phyloP scores from a whole-genome alignment of 2,113 vertebrate genomes.

The Capricornis sumatraensis region DNA sequence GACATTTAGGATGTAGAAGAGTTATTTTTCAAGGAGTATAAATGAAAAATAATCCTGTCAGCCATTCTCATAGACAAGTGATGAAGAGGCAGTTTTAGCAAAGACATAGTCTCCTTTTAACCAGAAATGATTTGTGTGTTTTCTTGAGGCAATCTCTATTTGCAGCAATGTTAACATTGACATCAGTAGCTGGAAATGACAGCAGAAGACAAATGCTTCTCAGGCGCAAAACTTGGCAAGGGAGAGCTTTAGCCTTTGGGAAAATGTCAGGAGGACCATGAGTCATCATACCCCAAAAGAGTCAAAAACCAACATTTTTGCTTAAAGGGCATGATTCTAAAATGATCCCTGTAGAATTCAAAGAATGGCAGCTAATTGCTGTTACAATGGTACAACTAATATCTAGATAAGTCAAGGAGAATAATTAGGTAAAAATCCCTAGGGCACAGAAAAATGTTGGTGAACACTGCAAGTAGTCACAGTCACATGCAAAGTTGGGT shows the following conservation, averaged over 20 bases:
- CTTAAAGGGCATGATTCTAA: neutral
- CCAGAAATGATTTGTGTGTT: constrained; percentile 61
- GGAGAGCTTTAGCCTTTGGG: neutral
- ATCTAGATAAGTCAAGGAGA: neutral
- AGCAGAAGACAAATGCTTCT: constrained; percentile 33
- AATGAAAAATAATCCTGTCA: constrained; percentile 54
- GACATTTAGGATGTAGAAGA: constrained; percentile 24
- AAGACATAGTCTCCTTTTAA: constrained; percentile 52
- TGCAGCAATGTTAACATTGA: constrained; percentile 58
- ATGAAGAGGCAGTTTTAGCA: constrained; percentile 24
- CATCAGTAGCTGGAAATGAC: constrained; percentile 54
- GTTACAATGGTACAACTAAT: neutral
- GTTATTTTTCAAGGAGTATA: constrained; percentile 50
- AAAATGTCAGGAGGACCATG: constrained; percentile 33
- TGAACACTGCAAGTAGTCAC: neutral
- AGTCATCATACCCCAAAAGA: neutral
- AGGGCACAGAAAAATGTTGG: neutral
- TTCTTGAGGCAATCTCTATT: constrained; percentile 56
- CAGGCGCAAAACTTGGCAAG: constrained; percentile 12
- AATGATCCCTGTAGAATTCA: neutral
- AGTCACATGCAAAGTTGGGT: neutral
- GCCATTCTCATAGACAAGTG: constrained; percentile 38
- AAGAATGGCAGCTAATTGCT: neutral
- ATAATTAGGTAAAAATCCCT: neutral
- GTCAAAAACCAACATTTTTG: neutral